Percentiles rank a stretch among this genome's conserved stretches.
phyloP scores from a whole-genome alignment of 1,140 invertebrate genomes.

The Plodia interpunctella region DNA sequence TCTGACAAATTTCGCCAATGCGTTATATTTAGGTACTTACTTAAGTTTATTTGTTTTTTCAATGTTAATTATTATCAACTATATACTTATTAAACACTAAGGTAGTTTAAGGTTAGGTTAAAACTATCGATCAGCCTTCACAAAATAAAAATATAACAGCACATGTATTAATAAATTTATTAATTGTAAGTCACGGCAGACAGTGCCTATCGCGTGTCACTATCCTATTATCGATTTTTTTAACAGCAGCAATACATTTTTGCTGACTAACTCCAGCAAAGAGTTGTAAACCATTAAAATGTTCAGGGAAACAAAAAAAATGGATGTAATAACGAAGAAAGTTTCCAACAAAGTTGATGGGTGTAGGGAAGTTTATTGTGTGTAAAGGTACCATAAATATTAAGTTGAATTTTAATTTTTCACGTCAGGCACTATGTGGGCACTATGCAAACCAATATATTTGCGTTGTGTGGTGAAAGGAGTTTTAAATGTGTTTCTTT shows the following conservation, averaged over 20 bases:
- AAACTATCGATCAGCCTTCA: background rate
- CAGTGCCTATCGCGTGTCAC: constrained; percentile 25
- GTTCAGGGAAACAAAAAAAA: background rate
- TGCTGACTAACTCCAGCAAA: constrained; percentile 24
- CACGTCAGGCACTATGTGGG: too few species aligned
- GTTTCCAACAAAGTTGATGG: constrained; percentile 6
- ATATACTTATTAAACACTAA: too few species aligned
- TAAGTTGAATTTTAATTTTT: too few species aligned
- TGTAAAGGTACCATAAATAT: too few species aligned
- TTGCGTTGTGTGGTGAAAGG: too few species aligned
- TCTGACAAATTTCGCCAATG: background rate
- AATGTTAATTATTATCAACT: too few species aligned
- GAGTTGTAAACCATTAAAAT: constrained; percentile 9
- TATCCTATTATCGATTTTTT: constrained; percentile 28
- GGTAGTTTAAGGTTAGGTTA: too few species aligned
- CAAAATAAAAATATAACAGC: background rate
- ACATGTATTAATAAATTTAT: constrained; percentile 6
- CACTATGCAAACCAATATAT: too few species aligned
- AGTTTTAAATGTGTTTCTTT: too few species aligned
- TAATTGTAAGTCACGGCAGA: constrained; percentile 4
- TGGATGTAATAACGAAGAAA: constrained; percentile 8
- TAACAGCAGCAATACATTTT: constrained; percentile 31
- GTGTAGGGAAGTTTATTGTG: background rate
- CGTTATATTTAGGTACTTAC: too few species aligned
- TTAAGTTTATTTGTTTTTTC: too few species aligned